Base-by-base conservation (phyloP, 2,797 vertebrate genomes). In the Harpagifer antarcticus region DNA sequence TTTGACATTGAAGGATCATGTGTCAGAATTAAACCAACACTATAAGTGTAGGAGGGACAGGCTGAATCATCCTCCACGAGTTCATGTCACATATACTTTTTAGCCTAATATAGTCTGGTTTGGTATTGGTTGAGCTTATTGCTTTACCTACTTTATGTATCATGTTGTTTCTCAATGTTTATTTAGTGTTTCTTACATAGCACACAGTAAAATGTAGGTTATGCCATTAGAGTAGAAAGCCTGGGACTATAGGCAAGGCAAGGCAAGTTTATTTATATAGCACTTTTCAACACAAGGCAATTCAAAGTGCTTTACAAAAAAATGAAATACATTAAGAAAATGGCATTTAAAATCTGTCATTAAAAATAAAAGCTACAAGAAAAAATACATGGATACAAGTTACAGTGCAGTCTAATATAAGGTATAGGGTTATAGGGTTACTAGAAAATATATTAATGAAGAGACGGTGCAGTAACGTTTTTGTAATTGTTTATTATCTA, bases 401-500 rank as follows among this genome's bases (percentile, higher is more conserved):
- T 23, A 23, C 23, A 23, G 23, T 23, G 23, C 23, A 23, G 23
- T 23, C 23, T 23, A 23, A 23, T 23, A 23, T 23, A 23, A 23
- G 2, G 23, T 23, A 23, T 23, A 23, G 23, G 23, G 23, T 23
- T 23, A 23, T 23, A 23, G 23, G 23, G 33, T 33, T 33, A 13
- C 15, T 0, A 8, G 14, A 52, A 14, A 31, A 20, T 55, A 6
- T 37, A 37, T 47, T 15, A 3, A 12, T 5, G 9, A 15, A 9
- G 6, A 33, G 9, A 49, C 4, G n/a, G 47, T 20, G 19, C 27
- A 48, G 5, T 31, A 8, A 0, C 9, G 42, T n/a, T 17, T 47
- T 62, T n/a, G 20, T 55, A 9, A 47, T 31, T 62, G 16, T 72
- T 58, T 47, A 64, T 60, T 72, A 72, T 64, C 68, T 13, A 75